Evolutionary conservation across 2,113 vertebrate genomes (phyloP), one percentile per base, ranked within the genome.

Genomic region (Donacobius atricapilla): DNA sequence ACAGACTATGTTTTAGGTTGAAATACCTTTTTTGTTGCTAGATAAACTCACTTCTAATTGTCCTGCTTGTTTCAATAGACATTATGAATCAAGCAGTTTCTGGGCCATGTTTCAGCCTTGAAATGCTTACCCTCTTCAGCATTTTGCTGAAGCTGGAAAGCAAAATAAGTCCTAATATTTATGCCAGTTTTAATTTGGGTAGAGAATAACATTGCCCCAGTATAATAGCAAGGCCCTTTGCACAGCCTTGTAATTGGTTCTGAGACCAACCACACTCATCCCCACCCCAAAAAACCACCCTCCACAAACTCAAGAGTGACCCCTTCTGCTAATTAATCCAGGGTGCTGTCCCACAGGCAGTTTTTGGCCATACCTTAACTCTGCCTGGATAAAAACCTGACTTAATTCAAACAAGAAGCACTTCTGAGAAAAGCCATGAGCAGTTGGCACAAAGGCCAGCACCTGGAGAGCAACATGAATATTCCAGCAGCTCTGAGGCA

Each of bases 251-350:
- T 48, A 87, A 78, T 65, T 89, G 77, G 28, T 40, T n/a, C 11
- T 0, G 21, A 90, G 42, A 82, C 72, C 57, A 84, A 69, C 44
- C 53, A 51, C n/a, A 10, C 10, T 69, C 37, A 82, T 66, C 91
- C 77, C 83, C 94, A 79, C 68, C 56, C 88, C 53, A 44, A 87
- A 83, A 83, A 91, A 64, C 31, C 78, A 89, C 93, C 73, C 68
- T 71, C 51, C 72, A 84, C 83, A 94, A 64, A 87, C 40, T 91
- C 77, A 76, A 30, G 60, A 64, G 87, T 91, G 91, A 96, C 89
- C 94, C 65, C 60, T 94, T 83, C 93, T 87, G 80, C 91, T 93
- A 84, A 81, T 72, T 50, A 76, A 84, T 30, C 71, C 14, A 2
- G 37, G 89, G 57, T 65, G 81, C 84, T 83, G 65, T 30, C 57